phyloP scores from a whole-genome alignment of 2,113 vertebrate genomes.

The Corythoichthys haematopterus region DNA sequence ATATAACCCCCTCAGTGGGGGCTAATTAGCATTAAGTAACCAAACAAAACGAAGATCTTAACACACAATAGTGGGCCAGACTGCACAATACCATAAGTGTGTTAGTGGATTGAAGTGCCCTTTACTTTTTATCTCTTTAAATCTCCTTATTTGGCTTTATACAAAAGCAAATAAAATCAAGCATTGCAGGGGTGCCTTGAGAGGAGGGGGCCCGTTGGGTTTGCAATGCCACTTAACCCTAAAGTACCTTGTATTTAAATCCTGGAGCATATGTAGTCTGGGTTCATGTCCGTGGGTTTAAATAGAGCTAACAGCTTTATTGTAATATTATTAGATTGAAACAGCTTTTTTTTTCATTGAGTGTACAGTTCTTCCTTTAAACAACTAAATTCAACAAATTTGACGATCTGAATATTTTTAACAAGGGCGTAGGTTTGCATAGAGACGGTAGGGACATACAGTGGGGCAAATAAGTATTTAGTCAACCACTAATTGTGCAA shows the following conservation, averaged over 20 bases:
- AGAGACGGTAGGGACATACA: no score
- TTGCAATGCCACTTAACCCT: slow-evolving; percentile 45
- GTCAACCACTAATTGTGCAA: no score
- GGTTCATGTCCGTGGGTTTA: slow-evolving; percentile 56
- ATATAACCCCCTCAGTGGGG: background rate
- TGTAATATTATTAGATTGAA: slow-evolving; percentile 58
- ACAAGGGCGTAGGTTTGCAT: no score
- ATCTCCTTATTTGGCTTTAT: slow-evolving; percentile 72
- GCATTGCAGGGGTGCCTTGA: slow-evolving; percentile 26
- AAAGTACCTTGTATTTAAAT: slow-evolving; percentile 67
- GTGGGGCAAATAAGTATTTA: no score
- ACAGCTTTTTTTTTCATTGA: no score
- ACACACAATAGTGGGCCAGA: slow-evolving; percentile 30
- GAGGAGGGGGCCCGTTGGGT: background rate
- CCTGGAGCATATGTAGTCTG: slow-evolving; percentile 70
- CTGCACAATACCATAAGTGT: slow-evolving; percentile 47
- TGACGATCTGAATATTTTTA: no score
- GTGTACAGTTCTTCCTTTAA: no score
- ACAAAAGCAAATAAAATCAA: slow-evolving; percentile 53
- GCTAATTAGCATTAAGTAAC: slow-evolving; percentile 2
- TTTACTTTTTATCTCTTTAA: slow-evolving; percentile 66
- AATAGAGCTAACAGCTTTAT: slow-evolving; percentile 55
- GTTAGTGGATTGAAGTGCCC: slow-evolving; percentile 52
- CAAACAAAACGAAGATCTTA: slow-evolving; percentile 12
- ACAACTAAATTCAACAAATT: no score